Conservation (phyloP, 2,888 invertebrate species). For the Nemoura dubitans region DNA sequence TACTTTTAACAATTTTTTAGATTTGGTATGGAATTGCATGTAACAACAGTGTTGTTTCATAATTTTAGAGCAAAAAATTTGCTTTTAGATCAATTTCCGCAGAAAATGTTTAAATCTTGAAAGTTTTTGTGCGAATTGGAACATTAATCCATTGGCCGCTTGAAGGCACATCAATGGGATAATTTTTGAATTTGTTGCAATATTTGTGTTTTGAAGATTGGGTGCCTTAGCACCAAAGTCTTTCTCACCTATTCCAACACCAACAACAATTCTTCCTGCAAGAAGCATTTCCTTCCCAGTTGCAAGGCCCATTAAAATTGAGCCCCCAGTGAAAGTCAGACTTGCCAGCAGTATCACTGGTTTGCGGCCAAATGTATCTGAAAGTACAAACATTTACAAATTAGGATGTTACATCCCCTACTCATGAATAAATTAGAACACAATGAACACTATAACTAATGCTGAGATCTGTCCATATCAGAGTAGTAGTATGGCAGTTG, state of each 20-base stretch:
- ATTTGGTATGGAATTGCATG: too few relatives aligned
- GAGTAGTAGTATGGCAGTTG: background rate
- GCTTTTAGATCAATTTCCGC: too few relatives aligned
- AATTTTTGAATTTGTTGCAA: too few relatives aligned
- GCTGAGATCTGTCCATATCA: background rate
- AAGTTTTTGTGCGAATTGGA: too few relatives aligned
- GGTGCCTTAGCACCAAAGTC: constrained; percentile 46
- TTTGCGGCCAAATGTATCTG: constrained; percentile 63
- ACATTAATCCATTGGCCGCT: too few relatives aligned
- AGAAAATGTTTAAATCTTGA: too few relatives aligned
- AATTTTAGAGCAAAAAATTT: too few relatives aligned
- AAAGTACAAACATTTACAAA: constrained; percentile 39
- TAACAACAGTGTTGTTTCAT: too few relatives aligned
- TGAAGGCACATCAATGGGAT: too few relatives aligned
- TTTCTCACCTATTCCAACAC: constrained; percentile 62
- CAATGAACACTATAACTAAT: background rate
- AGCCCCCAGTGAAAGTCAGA: constrained; percentile 62
- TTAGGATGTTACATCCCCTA: background rate
- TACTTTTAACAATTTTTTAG: too few relatives aligned
- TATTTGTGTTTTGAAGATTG: too few relatives aligned
- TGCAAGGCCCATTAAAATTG: constrained; percentile 60
- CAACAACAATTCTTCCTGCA: constrained; percentile 60
- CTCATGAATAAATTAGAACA: background rate
- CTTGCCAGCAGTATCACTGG: constrained; percentile 62
- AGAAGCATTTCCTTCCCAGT: constrained; percentile 57